Base-by-base conservation (phyloP, 2,888 invertebrate species). In the Meteorus cinctellus region DNA sequence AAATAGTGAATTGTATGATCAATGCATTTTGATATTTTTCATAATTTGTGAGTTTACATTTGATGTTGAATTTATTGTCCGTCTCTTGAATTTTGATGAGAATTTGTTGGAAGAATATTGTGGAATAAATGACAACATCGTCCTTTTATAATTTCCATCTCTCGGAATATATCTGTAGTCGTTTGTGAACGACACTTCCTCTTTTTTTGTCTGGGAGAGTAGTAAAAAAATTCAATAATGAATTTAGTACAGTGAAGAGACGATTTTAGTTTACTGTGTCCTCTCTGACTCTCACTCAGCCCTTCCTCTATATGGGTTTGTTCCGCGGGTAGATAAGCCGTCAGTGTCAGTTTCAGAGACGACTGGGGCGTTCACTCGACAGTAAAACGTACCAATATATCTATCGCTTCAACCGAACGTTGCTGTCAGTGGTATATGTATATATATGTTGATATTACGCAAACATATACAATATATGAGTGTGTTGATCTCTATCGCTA, bases 311-410 rank as follows among this genome's bases (percentile, higher is more conserved):
- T 55, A 55, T 55, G 5, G 19, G 34, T 68, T 31, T 36, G 68
- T 63, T 70, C 71, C 55, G 60, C 78, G 72, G 79, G 79, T 82
- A 80, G 84, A 86, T 86, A 85, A 82, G 82, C 86, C 85, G 86
- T 87, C 87, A 87, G 84, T 84, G 87, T 87, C 87, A 87, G 84
- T 85, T 84, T 83, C 87, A 87, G 86, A 84, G 83, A 82, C 80
- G 80, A 76, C 55, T 79, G 51, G 84, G 82, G 81, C 84, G 83
- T 86, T 84, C 85, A 84, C 85, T 87, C 83, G 84, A 86, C 84
- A 86, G 84, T 85, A 84, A 87, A 87, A 83, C 84, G 84, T 83
- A 82, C 84, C 84, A 86, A 86, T 87, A 84, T 84, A 84, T 86
- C 85, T 82, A 85, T 86, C 85, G 83, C 81, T 79, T 82, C 80